phyloP scores from a whole-genome alignment of 2,113 vertebrate species.

The Passerina amoena region DNA sequence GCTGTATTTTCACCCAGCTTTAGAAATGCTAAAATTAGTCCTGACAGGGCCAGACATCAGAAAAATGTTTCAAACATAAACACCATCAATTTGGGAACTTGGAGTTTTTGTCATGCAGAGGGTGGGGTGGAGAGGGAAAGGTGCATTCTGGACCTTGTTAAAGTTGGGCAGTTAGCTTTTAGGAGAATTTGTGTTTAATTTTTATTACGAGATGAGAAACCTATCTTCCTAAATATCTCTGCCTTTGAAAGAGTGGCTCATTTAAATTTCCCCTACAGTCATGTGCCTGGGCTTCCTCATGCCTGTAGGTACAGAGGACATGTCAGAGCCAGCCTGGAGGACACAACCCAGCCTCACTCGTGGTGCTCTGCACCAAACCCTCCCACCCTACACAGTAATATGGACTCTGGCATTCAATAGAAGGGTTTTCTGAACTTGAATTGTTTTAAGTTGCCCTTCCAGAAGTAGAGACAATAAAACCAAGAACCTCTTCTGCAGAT shows the following conservation, averaged over 20 bases:
- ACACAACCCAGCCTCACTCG: not conserved
- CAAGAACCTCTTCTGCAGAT: not conserved
- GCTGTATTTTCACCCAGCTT: slow-evolving; percentile 84
- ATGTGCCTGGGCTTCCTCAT: not conserved
- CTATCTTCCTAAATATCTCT: slow-evolving; percentile 9
- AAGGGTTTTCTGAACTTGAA: not conserved
- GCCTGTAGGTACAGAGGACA: fast-evolving
- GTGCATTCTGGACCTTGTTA: slow-evolving; percentile 35
- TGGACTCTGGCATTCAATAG: not conserved
- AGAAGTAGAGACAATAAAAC: not conserved
- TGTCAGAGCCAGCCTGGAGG: not conserved
- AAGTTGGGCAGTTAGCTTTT: slow-evolving; percentile 29
- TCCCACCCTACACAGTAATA: not conserved
- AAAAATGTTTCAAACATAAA: slow-evolving; percentile 77
- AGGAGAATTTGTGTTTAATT: slow-evolving; percentile 40
- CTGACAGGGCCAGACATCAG: slow-evolving; percentile 79
- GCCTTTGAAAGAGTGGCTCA: not conserved
- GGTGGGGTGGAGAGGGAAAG: not conserved
- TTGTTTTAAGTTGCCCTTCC: not conserved
- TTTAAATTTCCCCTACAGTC: not conserved
- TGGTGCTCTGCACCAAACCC: not conserved
- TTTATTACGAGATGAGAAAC: slow-evolving; percentile 38
- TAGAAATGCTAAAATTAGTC: slow-evolving; percentile 82
- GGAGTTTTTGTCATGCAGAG: slow-evolving; percentile 29
- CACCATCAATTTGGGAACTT: slow-evolving; percentile 67